Base-by-base conservation (phyloP, 1,140 invertebrate species). In the Aethina tumida region DNA sequence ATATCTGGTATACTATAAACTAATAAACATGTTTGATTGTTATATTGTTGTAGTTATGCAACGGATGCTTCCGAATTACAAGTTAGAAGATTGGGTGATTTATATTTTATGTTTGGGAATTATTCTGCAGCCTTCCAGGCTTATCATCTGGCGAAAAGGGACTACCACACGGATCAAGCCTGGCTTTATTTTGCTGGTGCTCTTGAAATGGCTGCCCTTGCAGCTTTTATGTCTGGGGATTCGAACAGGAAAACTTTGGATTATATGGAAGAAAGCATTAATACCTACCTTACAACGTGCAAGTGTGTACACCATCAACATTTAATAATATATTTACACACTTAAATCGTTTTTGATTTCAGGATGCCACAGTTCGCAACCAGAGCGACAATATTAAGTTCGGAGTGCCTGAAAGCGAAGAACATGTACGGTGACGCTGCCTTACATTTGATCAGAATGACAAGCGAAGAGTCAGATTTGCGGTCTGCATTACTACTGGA, bases 141-240 rank as follows among this genome's bases (percentile, higher is more conserved):
- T 0, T 99, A 97, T 65, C 92, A 98, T 60, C 79, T 85, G 10
- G 86, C 91, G 7, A 98, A 97, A 64, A 77, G 92, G 41, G 96
- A 99, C 57, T 98, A 98, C 63, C 84, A 85, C 51, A 83, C 81
- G 10, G 95, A 99, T 63, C 85, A 92, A 53, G 95, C 95, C 0
- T 98, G 93, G 94, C 66, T 97, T 8, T 91, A 95, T 62, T 96
- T 89, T 65, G 93, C 94, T 6, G 92, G 92, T 8, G 91, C 93
- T 12, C 64, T 94, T 25, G 93, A 97, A 70, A 96, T 97, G 91
- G 91, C 91, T 4, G 86, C 88, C 2, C 60, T 96, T 1, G 83
- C 90, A 41, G 84, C 89, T 1, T 96, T 93, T 55, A 88, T 96
- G 83, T 77, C 81, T 43, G 82, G 81, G 26, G 82, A 84, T 47